Evolutionary conservation across 2,113 vertebrate species (phyloP).

Genomic region (Pipa parva): DNA sequence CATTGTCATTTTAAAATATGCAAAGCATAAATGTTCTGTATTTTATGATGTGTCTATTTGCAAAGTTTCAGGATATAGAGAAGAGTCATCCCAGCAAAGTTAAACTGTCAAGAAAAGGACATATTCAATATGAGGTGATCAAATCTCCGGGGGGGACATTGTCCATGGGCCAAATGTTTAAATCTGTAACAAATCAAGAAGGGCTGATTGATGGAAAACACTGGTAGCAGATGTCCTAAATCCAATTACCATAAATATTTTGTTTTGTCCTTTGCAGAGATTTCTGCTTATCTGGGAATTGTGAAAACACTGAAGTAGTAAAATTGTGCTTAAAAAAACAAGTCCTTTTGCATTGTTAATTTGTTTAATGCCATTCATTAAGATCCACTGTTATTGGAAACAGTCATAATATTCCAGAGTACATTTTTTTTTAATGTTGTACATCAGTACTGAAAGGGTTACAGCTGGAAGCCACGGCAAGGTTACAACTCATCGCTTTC

Average conservation of each 20-base stretch:
- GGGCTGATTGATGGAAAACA: neutral
- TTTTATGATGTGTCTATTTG: no score
- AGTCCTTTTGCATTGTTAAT: neutral
- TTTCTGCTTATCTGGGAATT: neutral
- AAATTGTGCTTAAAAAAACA: neutral
- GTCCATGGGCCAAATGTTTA: no score
- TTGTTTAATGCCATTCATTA: neutral
- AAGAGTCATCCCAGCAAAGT: no score
- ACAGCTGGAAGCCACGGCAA: neutral
- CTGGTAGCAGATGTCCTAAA: neutral
- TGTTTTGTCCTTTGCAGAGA: neutral
- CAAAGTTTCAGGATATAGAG: no score
- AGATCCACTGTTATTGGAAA: neutral
- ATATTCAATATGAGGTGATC: no score
- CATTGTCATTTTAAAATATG: no score
- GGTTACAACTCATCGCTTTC: neutral
- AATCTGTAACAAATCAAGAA: no score
- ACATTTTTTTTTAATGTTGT: neutral
- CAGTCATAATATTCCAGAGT: neutral
- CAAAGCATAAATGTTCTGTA: no score
- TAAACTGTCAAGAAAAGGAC: no score
- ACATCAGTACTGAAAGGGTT: slow-evolving; percentile 5
- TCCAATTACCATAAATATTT: neutral
- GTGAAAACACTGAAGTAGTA: neutral
- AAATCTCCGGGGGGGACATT: no score